phyloP scores from a whole-genome alignment of 2,888 invertebrate genomes.

The Adelphocoris suturalis region DNA sequence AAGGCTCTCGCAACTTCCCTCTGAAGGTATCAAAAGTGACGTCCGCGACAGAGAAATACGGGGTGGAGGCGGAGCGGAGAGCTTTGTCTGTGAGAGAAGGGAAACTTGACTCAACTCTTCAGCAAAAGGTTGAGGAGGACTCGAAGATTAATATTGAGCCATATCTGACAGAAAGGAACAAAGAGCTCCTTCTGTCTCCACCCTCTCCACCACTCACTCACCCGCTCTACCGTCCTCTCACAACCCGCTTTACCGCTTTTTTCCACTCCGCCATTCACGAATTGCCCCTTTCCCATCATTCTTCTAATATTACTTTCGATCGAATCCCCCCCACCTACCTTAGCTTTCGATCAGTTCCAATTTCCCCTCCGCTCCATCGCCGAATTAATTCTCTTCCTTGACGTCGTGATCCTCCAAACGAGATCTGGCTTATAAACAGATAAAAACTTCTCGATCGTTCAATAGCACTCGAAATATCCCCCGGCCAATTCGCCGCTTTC shows the following conservation, averaged over 20 bases:
- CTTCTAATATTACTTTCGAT: not conserved
- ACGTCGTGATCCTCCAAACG: not conserved
- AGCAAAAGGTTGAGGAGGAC: constrained; percentile 11
- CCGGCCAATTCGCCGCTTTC: not conserved
- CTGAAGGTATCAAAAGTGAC: not conserved
- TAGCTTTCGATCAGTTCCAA: not conserved
- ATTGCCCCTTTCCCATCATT: not conserved
- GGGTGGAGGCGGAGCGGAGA: not conserved
- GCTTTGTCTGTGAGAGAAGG: not conserved
- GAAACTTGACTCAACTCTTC: not conserved
- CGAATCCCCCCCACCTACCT: not conserved
- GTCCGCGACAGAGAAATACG: no score
- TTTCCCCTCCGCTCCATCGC: not conserved
- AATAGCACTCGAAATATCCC: not conserved
- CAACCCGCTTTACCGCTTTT: not conserved
- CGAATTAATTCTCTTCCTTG: not conserved
- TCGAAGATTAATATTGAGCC: constrained; percentile 36
- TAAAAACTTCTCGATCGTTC: not conserved
- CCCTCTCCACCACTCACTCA: not conserved
- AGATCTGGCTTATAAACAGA: not conserved
- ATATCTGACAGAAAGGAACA: constrained; percentile 36
- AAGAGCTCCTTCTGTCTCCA: not conserved
- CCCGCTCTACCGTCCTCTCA: not conserved
- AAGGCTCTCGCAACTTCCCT: not conserved
- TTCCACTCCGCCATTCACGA: not conserved